These are phyloP conservation scores for Drosophila hamatofila DNA, from an alignment of 2,888 invertebrate species.

Conservation along the genomic window DNA sequence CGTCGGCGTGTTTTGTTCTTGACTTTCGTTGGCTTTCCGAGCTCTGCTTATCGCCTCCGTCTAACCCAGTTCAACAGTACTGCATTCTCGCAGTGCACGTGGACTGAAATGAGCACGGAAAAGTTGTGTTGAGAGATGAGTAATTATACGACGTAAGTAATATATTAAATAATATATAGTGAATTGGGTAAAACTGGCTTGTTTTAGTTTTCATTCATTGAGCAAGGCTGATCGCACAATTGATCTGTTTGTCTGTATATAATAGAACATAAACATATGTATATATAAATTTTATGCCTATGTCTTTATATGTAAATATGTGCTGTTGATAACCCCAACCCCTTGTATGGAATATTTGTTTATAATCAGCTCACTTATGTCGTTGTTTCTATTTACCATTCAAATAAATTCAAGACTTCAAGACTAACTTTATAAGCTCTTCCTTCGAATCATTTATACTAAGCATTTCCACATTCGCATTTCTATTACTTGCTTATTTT, in stretches of 20 bases:
- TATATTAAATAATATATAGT: constrained; percentile 12
- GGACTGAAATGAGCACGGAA: constrained; percentile 55
- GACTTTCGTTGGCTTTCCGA: constrained; percentile 14
- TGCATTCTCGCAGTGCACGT: constrained; percentile 69
- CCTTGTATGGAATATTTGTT: constrained; percentile 18
- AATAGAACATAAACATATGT: neutral
- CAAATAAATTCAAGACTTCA: neutral
- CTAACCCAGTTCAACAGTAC: constrained; percentile 36
- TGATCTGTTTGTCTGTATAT: constrained; percentile 10
- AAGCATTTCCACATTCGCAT: neutral
- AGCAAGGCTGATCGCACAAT: constrained; percentile 24
- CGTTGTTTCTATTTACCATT: neutral
- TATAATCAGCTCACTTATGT: constrained; percentile 23
- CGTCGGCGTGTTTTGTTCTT: constrained; percentile 14
- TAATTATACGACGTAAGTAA: neutral
- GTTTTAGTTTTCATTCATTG: constrained; percentile 37
- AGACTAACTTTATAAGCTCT: neutral
- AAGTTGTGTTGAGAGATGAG: neutral
- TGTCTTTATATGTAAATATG: neutral
- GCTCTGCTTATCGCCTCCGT: constrained; percentile 42
- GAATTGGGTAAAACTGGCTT: constrained; percentile 32
- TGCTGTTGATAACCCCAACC: constrained; percentile 47
- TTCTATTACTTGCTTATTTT: neutral
- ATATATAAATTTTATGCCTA: neutral
- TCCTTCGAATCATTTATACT: neutral